Evolutionary conservation across 2,113 vertebrate species (phyloP).

Genomic region (Hydrolagus affinis): DNA sequence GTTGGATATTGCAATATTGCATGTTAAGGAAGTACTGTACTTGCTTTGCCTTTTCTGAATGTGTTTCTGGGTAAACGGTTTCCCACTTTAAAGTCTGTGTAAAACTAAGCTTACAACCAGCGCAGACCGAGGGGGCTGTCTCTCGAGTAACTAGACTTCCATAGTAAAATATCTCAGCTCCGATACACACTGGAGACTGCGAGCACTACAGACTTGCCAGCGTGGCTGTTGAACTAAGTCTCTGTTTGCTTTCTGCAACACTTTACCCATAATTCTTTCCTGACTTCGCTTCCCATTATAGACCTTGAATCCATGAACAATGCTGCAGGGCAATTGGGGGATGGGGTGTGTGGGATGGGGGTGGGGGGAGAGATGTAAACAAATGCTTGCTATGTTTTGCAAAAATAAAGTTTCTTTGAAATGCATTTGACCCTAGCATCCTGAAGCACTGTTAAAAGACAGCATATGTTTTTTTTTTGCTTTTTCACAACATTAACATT

Average conservation of each 20-base stretch:
- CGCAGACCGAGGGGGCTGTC: too few species aligned
- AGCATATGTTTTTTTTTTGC: too few species aligned
- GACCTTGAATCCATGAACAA: background rate
- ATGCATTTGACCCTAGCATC: too few species aligned
- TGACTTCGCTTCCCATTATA: slow-evolving; percentile 12
- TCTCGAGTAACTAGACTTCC: background rate
- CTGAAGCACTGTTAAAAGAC: too few species aligned
- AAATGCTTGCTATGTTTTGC: too few species aligned
- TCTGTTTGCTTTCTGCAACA: background rate
- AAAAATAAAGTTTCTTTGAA: too few species aligned
- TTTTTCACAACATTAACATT: background rate
- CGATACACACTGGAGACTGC: background rate
- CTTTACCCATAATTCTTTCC: background rate
- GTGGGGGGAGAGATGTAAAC: background rate
- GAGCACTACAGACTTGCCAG: background rate
- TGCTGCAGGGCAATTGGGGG: background rate
- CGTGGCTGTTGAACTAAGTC: slow-evolving; percentile 23
- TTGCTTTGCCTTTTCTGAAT: background rate
- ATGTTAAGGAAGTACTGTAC: background rate
- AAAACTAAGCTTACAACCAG: too few species aligned
- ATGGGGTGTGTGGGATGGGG: background rate
- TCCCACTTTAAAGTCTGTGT: too few species aligned
- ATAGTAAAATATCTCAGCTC: background rate
- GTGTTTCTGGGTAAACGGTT: background rate
- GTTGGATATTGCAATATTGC: background rate